Percentiles rank a stretch among this genome's conserved stretches.
phyloP scores from a whole-genome alignment of 1,140 invertebrate species.

The Coelopa frigida region DNA sequence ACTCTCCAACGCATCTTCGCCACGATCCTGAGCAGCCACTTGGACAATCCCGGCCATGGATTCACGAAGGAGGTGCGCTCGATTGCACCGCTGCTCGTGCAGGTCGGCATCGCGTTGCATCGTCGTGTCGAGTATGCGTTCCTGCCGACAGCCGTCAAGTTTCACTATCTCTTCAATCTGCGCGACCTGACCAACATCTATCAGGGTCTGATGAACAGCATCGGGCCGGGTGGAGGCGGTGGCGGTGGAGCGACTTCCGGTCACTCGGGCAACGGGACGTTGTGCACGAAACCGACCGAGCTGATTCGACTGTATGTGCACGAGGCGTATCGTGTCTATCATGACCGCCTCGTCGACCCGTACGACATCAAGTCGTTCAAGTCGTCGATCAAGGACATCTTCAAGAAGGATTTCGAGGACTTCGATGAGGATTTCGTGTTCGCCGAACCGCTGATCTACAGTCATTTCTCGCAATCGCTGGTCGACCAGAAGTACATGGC shows the following conservation, averaged over 20 bases:
- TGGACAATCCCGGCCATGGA: conserved; percentile 59
- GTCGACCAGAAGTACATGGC: conserved; percentile 89
- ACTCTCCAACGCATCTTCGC: conserved; percentile 79
- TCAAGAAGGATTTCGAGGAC: conserved; percentile 84
- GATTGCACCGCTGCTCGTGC: conserved; percentile 57
- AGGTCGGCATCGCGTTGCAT: conserved; percentile 72
- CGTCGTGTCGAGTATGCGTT: conserved; percentile 67
- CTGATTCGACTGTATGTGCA: conserved; percentile 83
- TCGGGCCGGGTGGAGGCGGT: conserved; percentile 33
- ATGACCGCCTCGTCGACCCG: conserved; percentile 79
- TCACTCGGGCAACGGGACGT: conserved; percentile 31
- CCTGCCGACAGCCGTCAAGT: conserved; percentile 88
- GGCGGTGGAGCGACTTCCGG: conserved; percentile 13
- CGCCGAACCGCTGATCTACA: conserved; percentile 75
- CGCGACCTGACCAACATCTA: conserved; percentile 86
- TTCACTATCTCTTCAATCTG: conserved; percentile 93
- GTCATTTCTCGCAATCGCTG: conserved; percentile 85
- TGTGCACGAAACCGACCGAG: conserved; percentile 58
- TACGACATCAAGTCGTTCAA: conserved; percentile 69
- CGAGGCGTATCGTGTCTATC: conserved; percentile 82
- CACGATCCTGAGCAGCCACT: conserved; percentile 71
- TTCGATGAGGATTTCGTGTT: conserved; percentile 61
- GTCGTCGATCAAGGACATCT: conserved; percentile 66
- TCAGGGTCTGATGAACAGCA: conserved; percentile 52
- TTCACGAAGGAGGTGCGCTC: conserved; percentile 58